Base-by-base conservation (phyloP, 2,797 vertebrate genomes). In the Xenops minutus region DNA sequence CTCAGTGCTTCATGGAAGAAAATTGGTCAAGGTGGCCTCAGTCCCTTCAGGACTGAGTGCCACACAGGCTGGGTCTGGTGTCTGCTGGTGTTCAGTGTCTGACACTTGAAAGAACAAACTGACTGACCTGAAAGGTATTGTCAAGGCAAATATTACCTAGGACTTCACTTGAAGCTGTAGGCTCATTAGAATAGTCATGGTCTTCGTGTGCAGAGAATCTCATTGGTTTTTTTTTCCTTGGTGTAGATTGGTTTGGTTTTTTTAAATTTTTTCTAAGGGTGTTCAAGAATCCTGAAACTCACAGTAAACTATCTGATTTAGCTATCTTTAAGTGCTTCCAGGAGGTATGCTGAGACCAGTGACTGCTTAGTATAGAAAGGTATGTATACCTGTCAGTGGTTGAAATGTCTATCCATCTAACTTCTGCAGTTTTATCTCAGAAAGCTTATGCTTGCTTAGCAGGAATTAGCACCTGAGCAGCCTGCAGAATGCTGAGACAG, bases 21-120 rank as follows among this genome's bases (percentile, higher is more conserved):
- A 29, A 51, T 30, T 1, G 2, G 8, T 52, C 26, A 19, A 34
- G 36, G 6, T 37, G 22, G 49, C 55, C 43, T 36, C 39, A 22
- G 51, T 59, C 13, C 49, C 12, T 51, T 51, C 6, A 14, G 73
- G 36, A 32, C 19, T 14, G 11, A 56, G 26, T 2, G 4, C n/a
- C 13, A 21, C 1, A 37, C 26, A 20, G 4, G 20, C 41, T 43
- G 49, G 7, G 23, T 58, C 39, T 49, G 10, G 9, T 43, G 51
- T 17, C 29, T 75, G 32, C 51, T 59, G 36, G 5, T 72, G 37
- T 29, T 64, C 13, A 7, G 3, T 7, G 3, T 21, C 84, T 71
- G 43, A 39, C 0, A 0, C 19, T 17, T 32, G 20, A 4, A 29
- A 34, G 51, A 59, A 54, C 32, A 51, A 36, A 27, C 27, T 34